phyloP scores from a whole-genome alignment of 1,140 invertebrate genomes.

The Drosophila albomicans region DNA sequence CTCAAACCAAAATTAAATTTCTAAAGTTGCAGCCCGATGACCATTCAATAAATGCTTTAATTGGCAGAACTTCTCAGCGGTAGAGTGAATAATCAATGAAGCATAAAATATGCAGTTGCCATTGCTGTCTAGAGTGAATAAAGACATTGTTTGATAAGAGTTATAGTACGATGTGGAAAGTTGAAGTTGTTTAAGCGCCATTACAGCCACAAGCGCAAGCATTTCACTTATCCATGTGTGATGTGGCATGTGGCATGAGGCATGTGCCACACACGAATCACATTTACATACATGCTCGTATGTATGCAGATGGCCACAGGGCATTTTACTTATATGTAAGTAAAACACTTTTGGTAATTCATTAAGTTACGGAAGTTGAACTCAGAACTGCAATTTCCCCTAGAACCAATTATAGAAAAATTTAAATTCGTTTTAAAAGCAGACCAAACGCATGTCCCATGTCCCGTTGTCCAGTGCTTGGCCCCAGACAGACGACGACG shows the following conservation, averaged over 20 bases:
- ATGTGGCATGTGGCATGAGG: too few relatives aligned
- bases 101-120: too few relatives aligned
- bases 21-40: not conserved
- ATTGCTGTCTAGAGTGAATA: too few relatives aligned
- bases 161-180: not conserved
- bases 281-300: not conserved
- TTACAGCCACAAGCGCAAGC: slow-evolving; percentile 3
- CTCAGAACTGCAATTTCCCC: slow-evolving; percentile 85
- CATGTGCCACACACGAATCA: not conserved
- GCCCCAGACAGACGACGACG: slow-evolving; percentile 43
- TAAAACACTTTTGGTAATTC: slow-evolving; percentile 85
- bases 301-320: slow-evolving; percentile 59
- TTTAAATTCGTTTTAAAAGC: slow-evolving; percentile 84
- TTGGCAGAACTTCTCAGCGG: too few relatives aligned
- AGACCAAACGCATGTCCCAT: slow-evolving; percentile 65
- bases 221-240: not conserved
- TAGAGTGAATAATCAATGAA: too few relatives aligned
- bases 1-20: too few relatives aligned
- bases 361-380: slow-evolving; percentile 85
- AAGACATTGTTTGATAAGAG: slow-evolving; percentile 1
- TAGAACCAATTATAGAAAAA: slow-evolving; percentile 85
- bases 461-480: slow-evolving; percentile 48
- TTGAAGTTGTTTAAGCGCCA: slow-evolving; percentile 15
- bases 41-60: not conserved
- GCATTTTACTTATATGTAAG: slow-evolving; percentile 72